These are phyloP conservation scores for Gnathonemus longibarbis DNA, from an alignment of 2,113 vertebrate genomes.

Conservation along the genomic window DNA sequence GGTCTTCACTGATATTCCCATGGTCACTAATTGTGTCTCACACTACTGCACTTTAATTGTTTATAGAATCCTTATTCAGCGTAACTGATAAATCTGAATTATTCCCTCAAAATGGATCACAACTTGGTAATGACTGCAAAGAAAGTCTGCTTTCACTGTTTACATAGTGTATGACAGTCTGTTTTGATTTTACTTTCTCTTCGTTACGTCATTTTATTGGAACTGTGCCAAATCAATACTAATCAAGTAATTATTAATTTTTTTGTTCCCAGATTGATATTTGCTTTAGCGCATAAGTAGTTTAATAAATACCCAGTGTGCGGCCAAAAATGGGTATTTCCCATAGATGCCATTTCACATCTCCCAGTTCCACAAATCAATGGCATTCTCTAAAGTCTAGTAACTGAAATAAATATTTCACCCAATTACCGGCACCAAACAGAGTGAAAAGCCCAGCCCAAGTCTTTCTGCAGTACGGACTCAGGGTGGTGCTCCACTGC, in stretches of 20 bases:
- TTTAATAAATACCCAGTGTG: background rate
- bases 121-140: background rate
- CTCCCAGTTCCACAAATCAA: background rate
- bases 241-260: background rate
- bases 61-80: background rate
- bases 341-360: background rate
- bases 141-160: background rate
- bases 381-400: background rate
- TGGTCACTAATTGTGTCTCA: background rate
- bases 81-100: background rate
- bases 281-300: background rate
- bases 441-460: background rate
- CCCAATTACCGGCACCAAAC: background rate
- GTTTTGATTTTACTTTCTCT: background rate
- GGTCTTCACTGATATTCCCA: background rate
- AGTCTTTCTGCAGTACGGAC: background rate
- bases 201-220: background rate
- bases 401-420: background rate
- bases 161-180: background rate
- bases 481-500: background rate
- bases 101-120: background rate
- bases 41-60: background rate
- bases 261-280: background rate
- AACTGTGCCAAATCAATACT: background rate
- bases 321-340: background rate